Base-by-base conservation (phyloP, 2,888 invertebrate species). In the Sclerodermus sp. region DNA sequence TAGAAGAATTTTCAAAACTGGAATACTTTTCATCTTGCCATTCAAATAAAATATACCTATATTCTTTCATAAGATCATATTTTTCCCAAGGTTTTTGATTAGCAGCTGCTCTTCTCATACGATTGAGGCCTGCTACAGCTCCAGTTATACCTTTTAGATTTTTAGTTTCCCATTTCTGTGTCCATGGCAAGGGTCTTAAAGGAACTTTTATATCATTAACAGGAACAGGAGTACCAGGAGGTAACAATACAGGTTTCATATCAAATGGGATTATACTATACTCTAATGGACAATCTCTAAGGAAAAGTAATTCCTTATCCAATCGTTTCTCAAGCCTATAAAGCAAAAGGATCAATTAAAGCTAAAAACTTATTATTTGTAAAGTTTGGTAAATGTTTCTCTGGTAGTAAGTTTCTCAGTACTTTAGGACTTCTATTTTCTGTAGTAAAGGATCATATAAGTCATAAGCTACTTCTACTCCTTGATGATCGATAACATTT, bases 401-500 rank as follows among this genome's bases (percentile, higher is more conserved):
- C 15, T 15, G 12, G 14, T 6, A 12, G 12, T 12, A 18, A 39
- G 5, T 15, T n/a, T 12, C 0, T 39, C 38, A 16, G 37, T 61
- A 77, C 77, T 69, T 86, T 12, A 99, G 79, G 1, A 97, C 92
- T 80, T 96, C 93, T 31, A 99, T 88, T 71, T 86, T 88, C 65
- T 89, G 89, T 56, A 99, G 85, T 0, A 90, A 87, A 12, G 99
- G 98, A 79, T 95, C 96, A 71, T 99, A 99, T 71, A 98, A 80
- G 53, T 96, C 89, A 79, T 91, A 97, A 60, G 82, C 44, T 12
- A 84, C 82, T 79, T 88, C 88, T 39, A 87, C 73, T 42, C 89
- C 93, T 76, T 94, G 90, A 69, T 91, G 87, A 73, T 99, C 96
- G 40, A 99, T 85, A 31, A 94, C 87, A 82, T 99, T 99, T 67